These are phyloP conservation scores for Germaria angustata DNA, from an alignment of 2,888 invertebrate species.

Conservation along the genomic window DNA sequence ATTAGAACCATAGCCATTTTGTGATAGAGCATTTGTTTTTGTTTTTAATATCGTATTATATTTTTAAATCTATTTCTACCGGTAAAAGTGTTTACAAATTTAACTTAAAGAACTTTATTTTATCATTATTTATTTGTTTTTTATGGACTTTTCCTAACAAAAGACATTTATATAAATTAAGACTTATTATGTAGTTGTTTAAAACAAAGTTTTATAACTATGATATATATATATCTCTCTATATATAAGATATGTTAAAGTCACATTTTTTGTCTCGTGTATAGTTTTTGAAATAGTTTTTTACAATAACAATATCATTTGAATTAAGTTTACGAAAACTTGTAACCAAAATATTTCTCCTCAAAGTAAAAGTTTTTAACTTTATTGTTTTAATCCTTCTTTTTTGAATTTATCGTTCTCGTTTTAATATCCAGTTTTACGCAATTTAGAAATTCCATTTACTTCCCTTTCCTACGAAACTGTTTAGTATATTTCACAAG, in stretches of 20 bases:
- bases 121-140: background rate
- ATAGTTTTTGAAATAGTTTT: slow-evolving; percentile 19
- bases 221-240: too few species aligned
- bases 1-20: slow-evolving; percentile 58
- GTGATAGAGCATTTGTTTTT: slow-evolving; percentile 43
- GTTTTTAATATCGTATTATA: background rate
- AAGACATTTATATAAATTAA: background rate
- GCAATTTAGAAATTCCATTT: background rate
- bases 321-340: slow-evolving; percentile 16
- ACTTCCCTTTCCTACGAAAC: too few species aligned
- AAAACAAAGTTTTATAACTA: too few species aligned
- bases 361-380: background rate
- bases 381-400: background rate
- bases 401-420: background rate
- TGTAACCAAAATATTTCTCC: slow-evolving; percentile 8
- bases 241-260: too few species aligned
- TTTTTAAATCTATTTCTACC: slow-evolving; percentile 38
- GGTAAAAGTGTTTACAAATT: slow-evolving; percentile 34
- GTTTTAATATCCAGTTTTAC: background rate
- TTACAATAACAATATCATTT: slow-evolving; percentile 49
- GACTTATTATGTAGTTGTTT: too few species aligned
- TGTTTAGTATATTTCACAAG: background rate
- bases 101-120: background rate
- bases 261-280: too few species aligned
- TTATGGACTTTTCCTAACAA: slow-evolving; percentile 16